Base-by-base conservation (phyloP, 1,140 invertebrate species). In the Musca domestica region DNA sequence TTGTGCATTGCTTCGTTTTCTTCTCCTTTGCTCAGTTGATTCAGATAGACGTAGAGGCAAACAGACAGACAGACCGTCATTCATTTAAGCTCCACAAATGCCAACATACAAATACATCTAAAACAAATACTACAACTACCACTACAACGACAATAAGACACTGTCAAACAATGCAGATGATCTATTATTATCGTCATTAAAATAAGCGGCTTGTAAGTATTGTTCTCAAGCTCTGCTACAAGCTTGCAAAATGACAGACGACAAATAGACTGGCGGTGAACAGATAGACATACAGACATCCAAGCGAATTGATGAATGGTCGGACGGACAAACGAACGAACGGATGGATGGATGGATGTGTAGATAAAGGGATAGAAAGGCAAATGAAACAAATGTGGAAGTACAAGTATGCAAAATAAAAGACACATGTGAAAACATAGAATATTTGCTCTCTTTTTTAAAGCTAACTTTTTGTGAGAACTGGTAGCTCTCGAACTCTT, bases 141-240 rank as follows among this genome's bases (percentile, higher is more conserved):
- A 41, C 4, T 41, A 41, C 34, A 41, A 41, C 9, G 3, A 46
- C 27, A 46, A 51, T 30, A 9, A 58, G 41, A 34, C 20, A 17
- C 9, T 17, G 47, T 15, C 23, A 34, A 20, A 46, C 15, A 25
- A 41, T 51, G 27, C 46, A 51, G 56, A 67, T 61, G 54, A 67
- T 67, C 54, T 63, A 67, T 67, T 67, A 63, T 63, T 61, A 22
- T 67, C 66, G 30, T 49, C 56, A 67, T 49, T 63, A 67, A 54
- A 64, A 47, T 64, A 64, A 64, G 61, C 61, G 34, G 61, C 61
- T 64, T 64, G 30, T 23, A 41, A 64, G 61, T 34, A 64, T 64
- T 64, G 61, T 64, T 64, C 41, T 47, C 34, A 64, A 64, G 61
- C 61, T 64, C n/a, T 27, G 14, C 15, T 20, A 58, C 25, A 58